Evolutionary conservation across 1,140 invertebrate species (phyloP).

Genomic region (Temnothorax curvispinosus): DNA sequence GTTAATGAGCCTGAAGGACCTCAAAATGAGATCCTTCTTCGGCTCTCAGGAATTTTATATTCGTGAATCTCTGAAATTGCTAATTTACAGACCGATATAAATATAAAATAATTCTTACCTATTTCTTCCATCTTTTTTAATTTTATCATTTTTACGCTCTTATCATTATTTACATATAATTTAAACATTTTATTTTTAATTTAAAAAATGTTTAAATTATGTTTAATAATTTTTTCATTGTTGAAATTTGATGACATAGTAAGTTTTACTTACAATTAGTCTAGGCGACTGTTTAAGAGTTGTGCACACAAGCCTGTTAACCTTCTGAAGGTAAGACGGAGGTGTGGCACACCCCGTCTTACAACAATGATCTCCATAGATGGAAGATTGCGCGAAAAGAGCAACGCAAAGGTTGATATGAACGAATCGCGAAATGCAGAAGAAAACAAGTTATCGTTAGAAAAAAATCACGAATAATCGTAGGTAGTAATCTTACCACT

Average conservation of each 20-base stretch:
- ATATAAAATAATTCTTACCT: background rate
- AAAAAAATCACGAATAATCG: constrained; percentile 16
- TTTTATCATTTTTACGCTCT: background rate
- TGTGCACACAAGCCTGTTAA: constrained; percentile 68
- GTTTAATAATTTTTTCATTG: constrained; percentile 18
- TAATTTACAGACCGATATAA: background rate
- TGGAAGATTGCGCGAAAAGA: constrained; percentile 74
- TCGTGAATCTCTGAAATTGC: background rate
- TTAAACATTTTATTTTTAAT: background rate
- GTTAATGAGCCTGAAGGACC: background rate
- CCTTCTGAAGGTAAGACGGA: constrained; percentile 78
- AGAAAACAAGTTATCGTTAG: constrained; percentile 37
- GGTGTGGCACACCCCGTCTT: constrained; percentile 75
- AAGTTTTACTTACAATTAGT: background rate
- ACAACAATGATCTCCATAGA: constrained; percentile 73
- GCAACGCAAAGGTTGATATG: constrained; percentile 74
- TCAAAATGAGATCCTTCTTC: background rate
- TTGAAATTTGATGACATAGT: background rate
- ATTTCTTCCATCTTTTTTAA: background rate
- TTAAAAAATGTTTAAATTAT: background rate
- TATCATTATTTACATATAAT: background rate
- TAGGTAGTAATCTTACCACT: background rate
- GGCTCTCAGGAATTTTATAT: background rate
- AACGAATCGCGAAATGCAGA: constrained; percentile 62
- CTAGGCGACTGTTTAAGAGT: constrained; percentile 26